Base-by-base conservation (phyloP, 2,888 invertebrate species). In the Ophion obscuratus region DNA sequence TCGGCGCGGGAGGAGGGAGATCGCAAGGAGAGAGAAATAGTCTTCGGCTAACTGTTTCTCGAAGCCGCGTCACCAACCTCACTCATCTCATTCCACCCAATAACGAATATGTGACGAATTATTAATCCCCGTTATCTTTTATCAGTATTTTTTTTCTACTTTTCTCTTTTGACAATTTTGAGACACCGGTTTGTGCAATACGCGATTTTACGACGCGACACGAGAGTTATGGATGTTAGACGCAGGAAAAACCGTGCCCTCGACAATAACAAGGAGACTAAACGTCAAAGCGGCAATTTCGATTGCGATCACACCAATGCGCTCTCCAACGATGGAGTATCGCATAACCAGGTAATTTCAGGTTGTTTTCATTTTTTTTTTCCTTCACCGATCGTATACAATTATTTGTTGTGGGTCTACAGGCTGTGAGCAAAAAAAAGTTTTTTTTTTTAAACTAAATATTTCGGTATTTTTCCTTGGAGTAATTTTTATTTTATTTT, bases 181-280 rank as follows among this genome's bases (percentile, higher is more conserved):
- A 44, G n/a, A 36, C 31, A n/a, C 24, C n/a, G 31, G 68, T 61
- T 20, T 61, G 61, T 61, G 27, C 27, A 31, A 61, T 61, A 64
- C 44, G 47, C 40, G 71, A 57, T 7, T 64, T 53, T 47, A 17
- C 36, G 14, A 64, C 64, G 47, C 73, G 24, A 40, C 75, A 31
- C 61, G 73, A 17, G 36, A 57, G 85, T 83, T 73, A 93, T 93
- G 93, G 91, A 92, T 78, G 90, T 91, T 66, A 93, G 92, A 74
- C 92, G 92, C 14, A 91, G 91, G 81, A 92, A 89, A 84, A 89
- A 79, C 70, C 89, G 74, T 74, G 84, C 83, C 44, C 77, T 81
- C 66, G 88, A 90, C 78, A 90, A 89, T 31, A 90, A 90, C 80
- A 89, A 88, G 62, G 81, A 85, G 47, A 79, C 83, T 44, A 77